A percentile compares a stretch with the other conserved stretches of the same genome.
Conservation (phyloP, 2,888 invertebrate species). For the Melangyna quadrimaculata region DNA sequence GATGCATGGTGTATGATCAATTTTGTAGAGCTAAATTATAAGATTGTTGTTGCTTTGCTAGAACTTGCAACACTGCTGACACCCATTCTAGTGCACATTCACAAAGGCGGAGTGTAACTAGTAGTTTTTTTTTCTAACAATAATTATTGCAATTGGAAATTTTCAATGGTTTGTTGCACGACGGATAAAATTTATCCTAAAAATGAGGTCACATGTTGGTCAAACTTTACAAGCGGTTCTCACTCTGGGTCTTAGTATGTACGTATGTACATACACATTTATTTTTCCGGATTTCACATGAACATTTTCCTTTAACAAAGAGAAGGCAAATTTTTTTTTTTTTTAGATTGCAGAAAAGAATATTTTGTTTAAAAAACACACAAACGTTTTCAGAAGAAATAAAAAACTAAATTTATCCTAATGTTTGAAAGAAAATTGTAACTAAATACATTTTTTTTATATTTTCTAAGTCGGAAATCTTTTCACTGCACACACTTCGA, state of each 20-base stretch:
- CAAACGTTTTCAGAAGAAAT: background rate
- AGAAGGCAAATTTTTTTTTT: background rate
- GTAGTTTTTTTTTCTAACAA: constrained; percentile 1
- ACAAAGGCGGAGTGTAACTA: background rate
- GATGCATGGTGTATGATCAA: constrained; percentile 46
- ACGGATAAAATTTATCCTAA: constrained; percentile 26
- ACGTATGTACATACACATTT: constrained; percentile 15
- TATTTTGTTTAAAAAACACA: background rate
- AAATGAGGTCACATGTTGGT: constrained; percentile 67
- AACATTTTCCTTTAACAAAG: constrained; percentile 34
- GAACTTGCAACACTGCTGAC: background rate
- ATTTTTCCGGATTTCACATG: constrained; percentile 12
- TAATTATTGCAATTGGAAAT: constrained; percentile 39
- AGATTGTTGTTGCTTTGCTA: constrained; percentile 7
- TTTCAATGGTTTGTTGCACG: constrained; percentile 32
- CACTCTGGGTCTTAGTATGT: constrained; percentile 7
- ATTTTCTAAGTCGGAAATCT: constrained; percentile 19
- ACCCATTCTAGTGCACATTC: background rate
- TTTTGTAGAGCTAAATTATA: constrained; percentile 32
- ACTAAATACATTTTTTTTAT: constrained; percentile 7
- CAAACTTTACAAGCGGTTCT: constrained; percentile 43
- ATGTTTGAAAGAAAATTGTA: background rate
- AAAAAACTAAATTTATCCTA: background rate
- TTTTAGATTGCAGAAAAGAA: constrained; percentile 1
- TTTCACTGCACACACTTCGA: constrained; percentile 47